A percentile compares a stretch with the other conserved stretches of the same genome.
Evolutionary conservation across 2,113 vertebrate genomes (phyloP).

Genomic region (Brachirus orientalis): DNA sequence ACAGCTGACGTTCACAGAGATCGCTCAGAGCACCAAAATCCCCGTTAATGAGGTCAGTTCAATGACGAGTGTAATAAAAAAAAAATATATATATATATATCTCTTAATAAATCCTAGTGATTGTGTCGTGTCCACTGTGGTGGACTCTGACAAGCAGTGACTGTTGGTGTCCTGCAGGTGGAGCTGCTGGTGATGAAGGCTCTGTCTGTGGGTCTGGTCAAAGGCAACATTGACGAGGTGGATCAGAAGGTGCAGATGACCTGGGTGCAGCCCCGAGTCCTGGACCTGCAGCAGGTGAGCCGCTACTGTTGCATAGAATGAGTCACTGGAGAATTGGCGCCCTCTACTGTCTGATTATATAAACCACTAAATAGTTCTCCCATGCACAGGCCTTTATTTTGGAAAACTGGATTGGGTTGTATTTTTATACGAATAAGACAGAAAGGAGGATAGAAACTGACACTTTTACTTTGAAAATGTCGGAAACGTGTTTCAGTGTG

Average conservation of each 20-base stretch:
- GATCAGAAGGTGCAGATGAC: slow-evolving; percentile 97
- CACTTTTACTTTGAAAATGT: too few species aligned
- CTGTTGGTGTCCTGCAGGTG: slow-evolving; percentile 81
- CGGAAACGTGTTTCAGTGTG: too few species aligned
- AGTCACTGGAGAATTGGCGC: too few species aligned
- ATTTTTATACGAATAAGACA: too few species aligned
- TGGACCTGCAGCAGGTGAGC: slow-evolving; percentile 91
- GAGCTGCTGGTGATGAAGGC: slow-evolving; percentile 99
- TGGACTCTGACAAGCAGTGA: too few species aligned
- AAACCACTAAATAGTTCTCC: too few species aligned
- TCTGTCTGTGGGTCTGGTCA: slow-evolving; percentile 92
- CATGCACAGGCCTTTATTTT: too few species aligned
- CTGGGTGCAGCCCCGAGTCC: slow-evolving; percentile 95
- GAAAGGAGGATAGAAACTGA: too few species aligned
- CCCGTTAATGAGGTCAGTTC: slow-evolving; percentile 90
- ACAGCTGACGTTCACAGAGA: slow-evolving; percentile 96
- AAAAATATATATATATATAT: not conserved
- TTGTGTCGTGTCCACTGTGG: not conserved
- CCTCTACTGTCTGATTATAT: too few species aligned
- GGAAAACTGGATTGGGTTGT: too few species aligned
- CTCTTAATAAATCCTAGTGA: not conserved
- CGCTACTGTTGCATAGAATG: not conserved
- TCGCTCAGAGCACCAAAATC: slow-evolving; percentile 92
- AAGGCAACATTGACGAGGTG: slow-evolving; percentile 97
- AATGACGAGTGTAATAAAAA: not conserved